phyloP scores from a whole-genome alignment of 37 sponge, comb jelly and placozoan genomes.

The Cliona cf. orientalis region DNA sequence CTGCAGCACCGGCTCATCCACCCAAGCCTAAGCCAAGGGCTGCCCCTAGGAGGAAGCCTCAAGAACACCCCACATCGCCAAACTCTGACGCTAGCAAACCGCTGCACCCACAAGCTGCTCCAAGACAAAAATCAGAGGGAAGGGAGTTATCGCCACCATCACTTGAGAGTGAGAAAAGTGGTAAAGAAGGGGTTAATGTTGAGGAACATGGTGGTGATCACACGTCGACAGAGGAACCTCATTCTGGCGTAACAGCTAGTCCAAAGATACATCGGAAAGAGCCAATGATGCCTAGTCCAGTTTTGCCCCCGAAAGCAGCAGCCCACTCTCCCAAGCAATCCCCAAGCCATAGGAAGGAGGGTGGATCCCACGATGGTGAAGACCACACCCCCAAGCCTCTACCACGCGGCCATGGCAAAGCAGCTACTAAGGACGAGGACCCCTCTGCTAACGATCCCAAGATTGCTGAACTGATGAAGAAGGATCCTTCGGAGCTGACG shows the following conservation, averaged over 20 bases:
- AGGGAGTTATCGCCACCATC: background rate
- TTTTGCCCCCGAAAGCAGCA: background rate
- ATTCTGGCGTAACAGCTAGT: background rate
- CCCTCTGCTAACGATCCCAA: background rate
- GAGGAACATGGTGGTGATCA: too few species aligned
- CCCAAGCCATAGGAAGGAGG: background rate
- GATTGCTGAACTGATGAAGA: conserved; percentile 8
- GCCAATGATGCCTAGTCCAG: background rate
- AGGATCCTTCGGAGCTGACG: conserved; percentile 55
- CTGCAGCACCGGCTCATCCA: background rate
- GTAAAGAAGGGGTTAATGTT: too few species aligned
- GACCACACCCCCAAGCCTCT: conserved; percentile 29
- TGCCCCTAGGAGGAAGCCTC: too few species aligned
- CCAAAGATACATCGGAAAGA: background rate
- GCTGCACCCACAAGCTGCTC: background rate
- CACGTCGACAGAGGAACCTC: too few species aligned
- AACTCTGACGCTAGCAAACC: background rate
- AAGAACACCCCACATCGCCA: background rate
- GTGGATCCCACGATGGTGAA: background rate
- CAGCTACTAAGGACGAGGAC: conserved; percentile 8
- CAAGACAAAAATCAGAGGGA: background rate
- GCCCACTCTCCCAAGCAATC: background rate
- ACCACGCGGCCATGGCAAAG: conserved; percentile 1
- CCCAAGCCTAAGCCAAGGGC: too few species aligned
- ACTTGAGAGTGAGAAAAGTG: background rate